Evolutionary conservation across 2,797 vertebrate species (phyloP).

Genomic region (Thamnophis elegans): DNA sequence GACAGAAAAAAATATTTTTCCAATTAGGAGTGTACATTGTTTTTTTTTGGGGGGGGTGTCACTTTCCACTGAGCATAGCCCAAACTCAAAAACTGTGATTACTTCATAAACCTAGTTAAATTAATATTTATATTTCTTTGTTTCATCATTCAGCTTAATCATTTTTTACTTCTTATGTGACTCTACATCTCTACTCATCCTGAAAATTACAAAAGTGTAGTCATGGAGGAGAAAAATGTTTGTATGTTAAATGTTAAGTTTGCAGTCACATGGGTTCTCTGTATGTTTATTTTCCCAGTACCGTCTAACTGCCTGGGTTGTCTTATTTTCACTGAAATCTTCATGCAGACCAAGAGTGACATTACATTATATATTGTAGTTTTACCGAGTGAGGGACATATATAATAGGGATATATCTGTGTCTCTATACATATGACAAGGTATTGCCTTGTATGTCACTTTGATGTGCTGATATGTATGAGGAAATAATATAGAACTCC

Average conservation of each 20-base stretch:
- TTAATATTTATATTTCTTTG: background rate
- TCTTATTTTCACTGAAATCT: background rate
- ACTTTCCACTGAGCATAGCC: too few relatives aligned
- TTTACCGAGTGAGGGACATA: background rate
- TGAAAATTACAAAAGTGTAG: too few relatives aligned
- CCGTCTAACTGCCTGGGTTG: background rate
- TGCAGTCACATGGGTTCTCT: background rate
- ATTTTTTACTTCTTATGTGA: background rate
- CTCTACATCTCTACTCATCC: too few relatives aligned
- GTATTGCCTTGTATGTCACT: too few relatives aligned
- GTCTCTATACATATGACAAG: too few relatives aligned
- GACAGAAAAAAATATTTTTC: too few relatives aligned
- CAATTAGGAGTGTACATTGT: too few relatives aligned
- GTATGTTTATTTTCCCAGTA: background rate
- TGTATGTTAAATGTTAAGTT: background rate
- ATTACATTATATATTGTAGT: background rate
- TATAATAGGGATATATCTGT: background rate
- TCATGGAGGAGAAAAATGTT: too few relatives aligned
- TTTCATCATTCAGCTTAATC: background rate
- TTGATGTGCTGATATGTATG: too few relatives aligned
- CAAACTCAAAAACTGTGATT: background rate
- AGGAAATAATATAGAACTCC: too few relatives aligned
- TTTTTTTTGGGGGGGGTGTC: too few relatives aligned
- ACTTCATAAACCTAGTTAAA: background rate
- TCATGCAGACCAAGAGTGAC: background rate